Evolutionary conservation across 2,888 invertebrate genomes (phyloP), one percentile per base, ranked within the genome.

Genomic region (Apamea monoglypha): DNA sequence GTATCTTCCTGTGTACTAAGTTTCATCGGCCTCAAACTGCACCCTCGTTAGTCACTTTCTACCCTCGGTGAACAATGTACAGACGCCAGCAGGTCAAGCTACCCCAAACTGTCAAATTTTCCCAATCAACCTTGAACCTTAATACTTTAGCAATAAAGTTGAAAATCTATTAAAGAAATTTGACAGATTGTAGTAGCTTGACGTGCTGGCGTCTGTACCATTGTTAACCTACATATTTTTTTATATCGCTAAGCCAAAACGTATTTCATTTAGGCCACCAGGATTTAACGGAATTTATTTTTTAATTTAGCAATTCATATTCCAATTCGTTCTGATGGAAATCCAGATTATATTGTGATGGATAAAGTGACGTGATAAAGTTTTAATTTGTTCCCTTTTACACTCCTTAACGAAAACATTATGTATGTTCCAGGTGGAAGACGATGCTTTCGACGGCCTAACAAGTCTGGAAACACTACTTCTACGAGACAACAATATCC

Each of bases 401-500:
- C 1, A 53, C 0, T 29, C 2, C 7, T n/a, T 61, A 47, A 36
- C 4, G 2, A 47, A 74, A 79, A 53, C 21, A 5, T 64, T 59
- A 40, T 77, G 74, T 81, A 80, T 71, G 21, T 92, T 93, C 40
- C 95, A 98, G 98, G 98, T 99, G 82, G 99, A 99, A 95, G 98
- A 98, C 90, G 98, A 98, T 86, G 98, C 98, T 0, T 98, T 99
- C 90, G 98, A 98, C 92, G 99, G 99, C 0, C 94, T 99, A 84
- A 97, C 98, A 56, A 98, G 97, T 88, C 95, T 99, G 29, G 98
- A 98, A 93, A 98, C 98, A 61, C 96, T 99, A 1, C 98, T 98
- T 50, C 96, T 99, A 18, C 98, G 98, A 89, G 99, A 99, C 93
- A 99, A 99, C 95, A 99, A 99, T 87, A 98, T 99, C 76, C 97